Conservation (phyloP, 1,140 invertebrate species). For the Ridgeia piscesae region DNA sequence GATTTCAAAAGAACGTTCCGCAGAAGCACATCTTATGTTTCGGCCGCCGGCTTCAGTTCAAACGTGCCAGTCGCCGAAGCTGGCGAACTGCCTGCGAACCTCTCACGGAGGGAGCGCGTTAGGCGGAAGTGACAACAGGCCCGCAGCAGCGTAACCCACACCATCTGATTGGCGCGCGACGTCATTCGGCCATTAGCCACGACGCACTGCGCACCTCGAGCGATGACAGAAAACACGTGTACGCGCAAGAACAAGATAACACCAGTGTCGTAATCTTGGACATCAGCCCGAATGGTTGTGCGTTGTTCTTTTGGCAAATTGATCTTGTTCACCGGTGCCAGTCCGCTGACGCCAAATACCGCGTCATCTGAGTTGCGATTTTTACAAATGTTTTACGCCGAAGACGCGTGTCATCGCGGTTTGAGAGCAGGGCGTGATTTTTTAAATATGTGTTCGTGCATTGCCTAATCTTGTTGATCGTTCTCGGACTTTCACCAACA, state of each 20-base stretch:
- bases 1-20: not conserved
- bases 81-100: not conserved
- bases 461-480: not conserved
- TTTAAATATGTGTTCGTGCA: not conserved
- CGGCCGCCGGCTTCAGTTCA: not conserved
- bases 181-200: not conserved
- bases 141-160: not conserved
- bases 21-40: not conserved
- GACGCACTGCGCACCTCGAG: not conserved
- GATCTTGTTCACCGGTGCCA: not conserved
- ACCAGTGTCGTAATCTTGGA: not conserved
- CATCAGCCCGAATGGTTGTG: not conserved
- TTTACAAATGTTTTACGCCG: too few relatives aligned
- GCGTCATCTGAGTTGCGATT: not conserved
- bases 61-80: not conserved
- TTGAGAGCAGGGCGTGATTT: not conserved
- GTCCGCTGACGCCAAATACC: not conserved
- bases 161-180: not conserved
- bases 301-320: not conserved
- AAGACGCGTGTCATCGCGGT: too few relatives aligned
- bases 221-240: not conserved
- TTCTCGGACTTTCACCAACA: not conserved
- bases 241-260: not conserved
- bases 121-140: conserved; percentile 3
- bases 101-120: not conserved